Evolutionary conservation across 2,888 invertebrate genomes (phyloP).

Genomic region (Drosophila longiperda): DNA sequence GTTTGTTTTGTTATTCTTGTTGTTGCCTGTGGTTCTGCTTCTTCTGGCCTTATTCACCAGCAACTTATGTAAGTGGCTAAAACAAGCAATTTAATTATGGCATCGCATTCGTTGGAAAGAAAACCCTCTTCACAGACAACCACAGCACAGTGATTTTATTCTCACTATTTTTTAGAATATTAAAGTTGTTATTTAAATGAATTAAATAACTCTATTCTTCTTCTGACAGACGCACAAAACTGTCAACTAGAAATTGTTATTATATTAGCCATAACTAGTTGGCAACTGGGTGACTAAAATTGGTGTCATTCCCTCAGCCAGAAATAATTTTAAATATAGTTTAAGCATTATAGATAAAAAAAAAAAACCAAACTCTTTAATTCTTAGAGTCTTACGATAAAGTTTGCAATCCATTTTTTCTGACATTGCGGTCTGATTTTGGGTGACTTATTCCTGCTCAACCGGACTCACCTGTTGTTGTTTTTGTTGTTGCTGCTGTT

Average conservation of each 20-base stretch:
- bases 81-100: background rate
- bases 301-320: background rate
- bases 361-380: background rate
- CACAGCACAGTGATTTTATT: background rate
- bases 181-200: background rate
- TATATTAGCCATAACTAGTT: background rate
- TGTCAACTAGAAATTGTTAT: background rate
- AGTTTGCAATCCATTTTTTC: background rate
- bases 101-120: background rate
- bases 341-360: background rate
- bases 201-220: background rate
- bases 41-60: slow-evolving; percentile 11
- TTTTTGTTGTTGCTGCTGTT: slow-evolving; percentile 29
- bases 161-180: background rate
- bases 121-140: background rate
- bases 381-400: too few relatives aligned
- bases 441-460: background rate
- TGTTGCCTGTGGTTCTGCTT: slow-evolving; percentile 1
- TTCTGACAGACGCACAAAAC: background rate
- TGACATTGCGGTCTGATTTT: background rate
- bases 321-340: background rate
- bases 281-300: background rate
- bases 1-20: background rate
- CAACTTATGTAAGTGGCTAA: background rate
- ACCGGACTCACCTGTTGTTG: slow-evolving; percentile 47